phyloP scores from a whole-genome alignment of 1,140 invertebrate genomes.

The Propsilocerus akamusi region DNA sequence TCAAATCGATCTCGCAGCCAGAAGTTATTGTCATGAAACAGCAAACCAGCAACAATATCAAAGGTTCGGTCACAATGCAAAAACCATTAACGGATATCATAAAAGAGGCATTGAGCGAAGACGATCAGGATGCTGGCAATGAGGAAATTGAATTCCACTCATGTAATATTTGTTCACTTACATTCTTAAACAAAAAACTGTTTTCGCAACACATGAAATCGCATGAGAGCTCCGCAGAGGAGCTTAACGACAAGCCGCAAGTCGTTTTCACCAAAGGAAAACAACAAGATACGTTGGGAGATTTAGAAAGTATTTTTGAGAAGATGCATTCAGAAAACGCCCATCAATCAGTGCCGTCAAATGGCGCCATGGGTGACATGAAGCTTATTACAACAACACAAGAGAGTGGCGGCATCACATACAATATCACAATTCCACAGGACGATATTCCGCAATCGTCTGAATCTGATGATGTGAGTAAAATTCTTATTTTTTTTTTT shows the following conservation, averaged over 20 bases:
- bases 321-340: slow-evolving; percentile 23
- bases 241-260: not conserved
- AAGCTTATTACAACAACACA: slow-evolving; percentile 21
- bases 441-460: slow-evolving; percentile 11
- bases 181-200: slow-evolving; percentile 23
- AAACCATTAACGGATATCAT: slow-evolving; percentile 23
- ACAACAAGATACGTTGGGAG: slow-evolving; percentile 15
- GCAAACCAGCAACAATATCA: slow-evolving; percentile 19
- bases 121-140: slow-evolving; percentile 11
- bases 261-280: slow-evolving; percentile 7
- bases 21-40: not conserved
- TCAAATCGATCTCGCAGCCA: not conserved
- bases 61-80: slow-evolving; percentile 17
- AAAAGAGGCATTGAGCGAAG: slow-evolving; percentile 22
- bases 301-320: slow-evolving; percentile 24
- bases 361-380: slow-evolving; percentile 11
- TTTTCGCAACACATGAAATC: slow-evolving; percentile 25
- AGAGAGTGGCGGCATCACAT: slow-evolving; percentile 22
- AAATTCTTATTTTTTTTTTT: too few species aligned
- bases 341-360: not conserved
- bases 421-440: slow-evolving; percentile 22
- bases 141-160: slow-evolving; percentile 23
- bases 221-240: slow-evolving; percentile 13
- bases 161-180: slow-evolving; percentile 23
- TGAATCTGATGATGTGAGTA: not conserved